Evolutionary conservation across 1,140 invertebrate species (phyloP), one percentile per base, ranked within the genome.

Genomic region (Harpegnathos saltator): DNA sequence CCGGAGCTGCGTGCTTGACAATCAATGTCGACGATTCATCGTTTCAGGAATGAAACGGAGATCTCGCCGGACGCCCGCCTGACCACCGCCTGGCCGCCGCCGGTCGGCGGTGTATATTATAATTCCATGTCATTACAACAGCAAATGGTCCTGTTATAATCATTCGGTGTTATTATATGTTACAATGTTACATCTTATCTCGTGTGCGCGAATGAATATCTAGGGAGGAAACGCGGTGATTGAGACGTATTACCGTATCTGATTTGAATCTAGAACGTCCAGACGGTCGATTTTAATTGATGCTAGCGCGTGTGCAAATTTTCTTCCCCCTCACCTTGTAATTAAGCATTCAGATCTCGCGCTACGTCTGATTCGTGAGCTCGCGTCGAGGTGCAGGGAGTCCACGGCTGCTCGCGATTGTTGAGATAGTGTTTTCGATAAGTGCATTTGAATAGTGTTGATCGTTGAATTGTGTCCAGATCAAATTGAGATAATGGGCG

Each of bases 211-310:
- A 26, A 69, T 11, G 17, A 26, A 69, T n/a, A n/a, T 26, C 61
- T 33, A 38, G 29, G 29, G 38, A 63, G 61, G 33, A n/a, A 63
- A 17, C 14, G 26, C 15, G 12, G 7, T n/a, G 26, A 69, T 69
- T 69, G 66, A 69, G 52, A 12, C 24, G 24, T n/a, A 52, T 15
- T 17, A 68, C 15, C 17, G 48, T 68, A 68, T 52, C 48, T 17
- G 1, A 54, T 52, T 68, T 26, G 65, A 48, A 24, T 50, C 15
- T 50, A 19, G 19, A 66, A 50, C 14, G 5, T 66, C 19, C 15
- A 66, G 22, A 26, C 12, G 22, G 11, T 26, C 38, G 26, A 17
- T 38, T 63, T 68, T 68, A 68, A 68, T 69, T 69, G 24, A 52
- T 52, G 26, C 9, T 17, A n/a, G 19, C 9, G 22, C 7, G 2